Conservation (phyloP, 2,888 invertebrate species). For the Pharmacophagus antenor region DNA sequence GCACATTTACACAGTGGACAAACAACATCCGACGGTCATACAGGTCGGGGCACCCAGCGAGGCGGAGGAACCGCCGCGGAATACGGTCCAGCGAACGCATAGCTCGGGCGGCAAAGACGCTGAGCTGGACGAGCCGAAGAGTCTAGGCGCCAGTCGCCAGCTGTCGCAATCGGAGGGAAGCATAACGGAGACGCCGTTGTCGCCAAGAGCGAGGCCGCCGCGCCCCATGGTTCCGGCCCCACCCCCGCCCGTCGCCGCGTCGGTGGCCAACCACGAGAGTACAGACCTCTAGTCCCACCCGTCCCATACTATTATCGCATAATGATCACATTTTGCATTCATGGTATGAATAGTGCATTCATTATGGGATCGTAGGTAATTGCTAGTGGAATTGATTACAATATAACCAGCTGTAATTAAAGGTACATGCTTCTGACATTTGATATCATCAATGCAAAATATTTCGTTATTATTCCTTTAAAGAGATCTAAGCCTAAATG, state of each 20-base stretch:
- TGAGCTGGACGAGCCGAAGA: constrained; percentile 63
- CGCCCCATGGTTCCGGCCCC: constrained; percentile 63
- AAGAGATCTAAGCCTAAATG: constrained; percentile 6
- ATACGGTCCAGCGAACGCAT: constrained; percentile 71
- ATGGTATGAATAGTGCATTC: constrained; percentile 25
- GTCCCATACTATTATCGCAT: constrained; percentile 31
- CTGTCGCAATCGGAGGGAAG: constrained; percentile 82
- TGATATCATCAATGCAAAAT: constrained; percentile 14
- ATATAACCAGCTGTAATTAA: constrained; percentile 11
- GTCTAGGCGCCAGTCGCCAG: constrained; percentile 66
- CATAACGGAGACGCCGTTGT: constrained; percentile 75
- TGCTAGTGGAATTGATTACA: constrained; percentile 18
- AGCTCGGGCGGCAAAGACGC: constrained; percentile 71
- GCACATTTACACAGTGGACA: constrained; percentile 87
- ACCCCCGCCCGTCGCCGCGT: constrained; percentile 52
- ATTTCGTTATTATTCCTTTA: constrained; percentile 11
- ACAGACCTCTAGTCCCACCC: constrained; percentile 56
- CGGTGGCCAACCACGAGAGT: constrained; percentile 50
- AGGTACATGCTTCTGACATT: constrained; percentile 3
- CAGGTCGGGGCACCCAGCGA: constrained; percentile 62
- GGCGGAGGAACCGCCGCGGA: constrained; percentile 52
- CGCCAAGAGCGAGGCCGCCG: constrained; percentile 54
- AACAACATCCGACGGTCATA: constrained; percentile 87
- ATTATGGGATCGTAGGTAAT: constrained; percentile 1
- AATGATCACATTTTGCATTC: constrained; percentile 19